phyloP scores from a whole-genome alignment of 2,888 invertebrate species.

The Pseudococcus longispinus region DNA sequence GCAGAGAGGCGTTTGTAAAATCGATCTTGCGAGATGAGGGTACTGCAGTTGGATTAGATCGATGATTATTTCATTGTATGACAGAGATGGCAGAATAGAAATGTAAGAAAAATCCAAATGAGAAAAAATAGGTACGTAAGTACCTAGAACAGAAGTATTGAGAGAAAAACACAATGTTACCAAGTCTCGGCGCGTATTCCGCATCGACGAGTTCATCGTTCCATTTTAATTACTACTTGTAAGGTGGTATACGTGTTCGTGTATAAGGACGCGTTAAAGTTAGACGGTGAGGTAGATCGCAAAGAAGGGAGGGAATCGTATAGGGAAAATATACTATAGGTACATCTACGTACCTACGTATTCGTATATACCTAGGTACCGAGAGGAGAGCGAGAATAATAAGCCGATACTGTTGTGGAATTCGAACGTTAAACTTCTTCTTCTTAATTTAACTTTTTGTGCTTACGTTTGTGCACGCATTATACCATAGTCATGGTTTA shows the following conservation, averaged over 20 bases:
- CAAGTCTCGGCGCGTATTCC: slow-evolving; percentile 42
- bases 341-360: too few species aligned
- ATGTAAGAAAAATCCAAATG: slow-evolving; percentile 18
- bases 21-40: neutral
- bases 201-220: slow-evolving; percentile 55
- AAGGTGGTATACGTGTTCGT: slow-evolving; percentile 54
- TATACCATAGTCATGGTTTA: slow-evolving; percentile 56
- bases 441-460: slow-evolving; percentile 53
- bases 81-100: neutral
- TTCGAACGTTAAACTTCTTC: slow-evolving; percentile 54
- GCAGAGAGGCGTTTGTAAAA: neutral
- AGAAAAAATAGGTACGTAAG: neutral
- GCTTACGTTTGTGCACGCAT: slow-evolving; percentile 56
- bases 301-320: neutral
- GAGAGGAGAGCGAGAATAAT: slow-evolving; percentile 45
- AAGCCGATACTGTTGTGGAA: slow-evolving; percentile 57
- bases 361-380: neutral
- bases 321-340: too few species aligned
- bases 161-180: slow-evolving; percentile 2
- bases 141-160: neutral
- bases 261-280: neutral
- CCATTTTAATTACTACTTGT: slow-evolving; percentile 56
- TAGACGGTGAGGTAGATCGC: neutral
- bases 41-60: neutral
- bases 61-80: neutral